These are phyloP conservation scores for Himalopsyche tibetana DNA, from an alignment of 2,888 invertebrate genomes.

Conservation along the genomic window DNA sequence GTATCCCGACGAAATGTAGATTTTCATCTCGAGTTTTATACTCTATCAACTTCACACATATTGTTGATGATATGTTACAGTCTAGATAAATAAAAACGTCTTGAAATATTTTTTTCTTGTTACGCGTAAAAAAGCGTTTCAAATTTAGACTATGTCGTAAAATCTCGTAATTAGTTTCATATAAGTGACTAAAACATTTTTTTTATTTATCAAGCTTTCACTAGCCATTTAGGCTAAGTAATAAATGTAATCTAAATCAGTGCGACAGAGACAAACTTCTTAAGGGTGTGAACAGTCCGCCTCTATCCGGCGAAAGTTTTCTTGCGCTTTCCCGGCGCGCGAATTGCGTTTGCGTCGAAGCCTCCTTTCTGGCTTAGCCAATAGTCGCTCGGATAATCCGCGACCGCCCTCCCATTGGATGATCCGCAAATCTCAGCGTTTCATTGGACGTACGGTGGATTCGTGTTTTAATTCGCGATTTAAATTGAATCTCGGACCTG, in stretches of 20 bases:
- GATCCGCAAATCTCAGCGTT: conserved; percentile 52
- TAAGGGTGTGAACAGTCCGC: conserved; percentile 6
- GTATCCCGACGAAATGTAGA: no score
- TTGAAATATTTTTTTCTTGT: no score
- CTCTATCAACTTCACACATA: no score
- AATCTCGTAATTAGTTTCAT: no score
- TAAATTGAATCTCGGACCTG: neutral
- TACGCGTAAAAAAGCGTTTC: no score
- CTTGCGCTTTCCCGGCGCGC: conserved; percentile 45
- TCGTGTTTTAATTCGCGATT: conserved; percentile 25
- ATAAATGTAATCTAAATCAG: neutral
- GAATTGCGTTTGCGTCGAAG: conserved; percentile 52
- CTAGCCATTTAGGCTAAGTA: neutral
- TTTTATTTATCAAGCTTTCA: no score
- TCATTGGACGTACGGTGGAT: conserved; percentile 50
- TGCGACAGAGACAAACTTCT: conserved; percentile 20
- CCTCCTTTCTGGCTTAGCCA: conserved; percentile 54
- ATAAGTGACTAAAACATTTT: no score
- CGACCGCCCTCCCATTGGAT: conserved; percentile 56
- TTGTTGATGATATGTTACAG: no score
- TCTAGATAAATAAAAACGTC: no score
- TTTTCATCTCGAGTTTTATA: no score
- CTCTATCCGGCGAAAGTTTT: neutral
- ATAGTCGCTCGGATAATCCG: conserved; percentile 55
- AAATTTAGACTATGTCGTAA: no score